phyloP scores from a whole-genome alignment of 2,797 vertebrate genomes.

The Acanthis flammea region DNA sequence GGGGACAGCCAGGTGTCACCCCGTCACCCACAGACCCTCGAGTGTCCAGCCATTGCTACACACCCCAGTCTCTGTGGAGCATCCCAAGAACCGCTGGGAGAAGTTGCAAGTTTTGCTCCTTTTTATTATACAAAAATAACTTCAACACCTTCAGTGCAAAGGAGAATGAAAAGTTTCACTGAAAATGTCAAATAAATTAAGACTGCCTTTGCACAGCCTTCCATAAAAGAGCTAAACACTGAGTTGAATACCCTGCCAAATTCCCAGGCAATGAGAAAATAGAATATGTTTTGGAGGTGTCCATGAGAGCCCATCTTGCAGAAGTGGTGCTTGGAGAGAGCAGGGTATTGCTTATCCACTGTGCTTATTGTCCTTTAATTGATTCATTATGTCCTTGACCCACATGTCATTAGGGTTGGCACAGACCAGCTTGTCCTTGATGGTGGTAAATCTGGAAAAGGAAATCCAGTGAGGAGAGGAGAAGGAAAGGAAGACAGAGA shows the following conservation, averaged over 20 bases:
- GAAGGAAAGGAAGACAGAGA: background rate
- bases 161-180: background rate
- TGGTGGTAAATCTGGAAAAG: slow-evolving; percentile 63
- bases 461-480: background rate
- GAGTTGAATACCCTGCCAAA: background rate
- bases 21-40: background rate
- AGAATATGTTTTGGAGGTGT: background rate
- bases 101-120: background rate
- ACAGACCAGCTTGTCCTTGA: slow-evolving; percentile 29
- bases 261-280: background rate
- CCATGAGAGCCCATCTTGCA: background rate
- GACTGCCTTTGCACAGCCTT: background rate
- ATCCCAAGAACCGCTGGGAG: background rate
- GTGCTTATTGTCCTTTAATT: background rate
- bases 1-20: background rate
- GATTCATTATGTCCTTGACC: slow-evolving; percentile 24
- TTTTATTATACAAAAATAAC: slow-evolving; percentile 17
- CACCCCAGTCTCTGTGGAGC: background rate
- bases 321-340: background rate
- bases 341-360: background rate
- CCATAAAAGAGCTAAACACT: background rate
- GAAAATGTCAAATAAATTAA: background rate
- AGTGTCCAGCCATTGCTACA: background rate
- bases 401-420: slow-evolving; percentile 50
- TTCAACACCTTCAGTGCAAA: background rate